Conservation (phyloP, 2,888 invertebrate species). For the Cantharis nigra region DNA sequence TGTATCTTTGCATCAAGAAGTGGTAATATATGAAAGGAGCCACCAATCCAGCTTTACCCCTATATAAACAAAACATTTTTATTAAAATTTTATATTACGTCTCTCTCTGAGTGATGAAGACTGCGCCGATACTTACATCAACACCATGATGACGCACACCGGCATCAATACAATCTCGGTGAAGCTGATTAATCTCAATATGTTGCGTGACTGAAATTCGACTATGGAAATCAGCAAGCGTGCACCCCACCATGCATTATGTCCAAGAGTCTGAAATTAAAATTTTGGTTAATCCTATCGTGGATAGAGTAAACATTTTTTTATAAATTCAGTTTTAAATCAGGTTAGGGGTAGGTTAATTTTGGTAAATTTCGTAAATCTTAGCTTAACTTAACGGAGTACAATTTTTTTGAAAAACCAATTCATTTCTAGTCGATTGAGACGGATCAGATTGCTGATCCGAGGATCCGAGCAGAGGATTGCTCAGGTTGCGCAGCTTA, state of each 20-base stretch:
- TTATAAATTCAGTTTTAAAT: too few species aligned
- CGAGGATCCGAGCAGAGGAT: too few species aligned
- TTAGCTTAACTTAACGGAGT: too few species aligned
- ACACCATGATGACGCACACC: slow-evolving; percentile 75
- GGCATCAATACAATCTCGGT: slow-evolving; percentile 94
- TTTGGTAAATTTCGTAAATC: too few species aligned
- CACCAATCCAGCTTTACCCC: slow-evolving; percentile 87
- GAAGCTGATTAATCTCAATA: slow-evolving; percentile 88
- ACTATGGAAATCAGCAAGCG: slow-evolving; percentile 84
- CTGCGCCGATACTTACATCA: slow-evolving; percentile 71
- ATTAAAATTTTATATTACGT: background rate
- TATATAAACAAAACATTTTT: slow-evolving; percentile 55
- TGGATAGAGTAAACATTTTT: too few species aligned
- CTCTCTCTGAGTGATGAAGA: too few species aligned
- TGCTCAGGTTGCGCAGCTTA: too few species aligned
- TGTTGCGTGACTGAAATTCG: slow-evolving; percentile 88
- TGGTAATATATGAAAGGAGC: slow-evolving; percentile 97
- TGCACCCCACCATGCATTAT: slow-evolving; percentile 88
- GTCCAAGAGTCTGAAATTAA: slow-evolving; percentile 77
- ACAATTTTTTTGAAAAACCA: too few species aligned
- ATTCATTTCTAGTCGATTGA: too few species aligned
- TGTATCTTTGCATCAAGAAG: slow-evolving; percentile 89
- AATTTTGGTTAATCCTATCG: too few species aligned
- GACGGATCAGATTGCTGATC: too few species aligned
- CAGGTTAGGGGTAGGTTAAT: too few species aligned